Evolutionary conservation across 2,797 vertebrate genomes (phyloP), one percentile per base, ranked within the genome.

Genomic region (Gymnoscopelus braueri): DNA sequence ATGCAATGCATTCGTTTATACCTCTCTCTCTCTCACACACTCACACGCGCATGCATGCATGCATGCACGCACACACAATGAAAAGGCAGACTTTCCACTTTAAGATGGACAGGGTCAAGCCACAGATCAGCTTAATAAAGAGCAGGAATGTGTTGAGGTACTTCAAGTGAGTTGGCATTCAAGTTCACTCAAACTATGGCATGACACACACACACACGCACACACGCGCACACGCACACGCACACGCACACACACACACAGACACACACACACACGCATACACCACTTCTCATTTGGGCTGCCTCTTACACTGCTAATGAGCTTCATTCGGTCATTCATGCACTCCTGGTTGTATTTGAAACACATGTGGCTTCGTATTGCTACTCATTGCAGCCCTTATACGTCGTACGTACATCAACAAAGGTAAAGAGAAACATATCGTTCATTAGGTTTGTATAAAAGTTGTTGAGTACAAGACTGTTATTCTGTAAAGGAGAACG

Each of bases 121-220:
- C 29, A 83, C 72, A 81, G 84, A 84, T 87, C 84, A 74, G 71
- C 76, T 84, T 72, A 70, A 81, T 84, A 83, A 84, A 84, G 84
- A 83, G 72, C 69, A 79, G 75, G 83, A 89, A 88, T 85, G 71
- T 77, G 81, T 70, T 60, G 71, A 76, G 73, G 55, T 74, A 63
- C 75, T 80, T 61, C 69, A 67, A 57, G 15, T 59, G 26, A 52
- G 29, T 23, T 67, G 56, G 47, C 24, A 59, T 67, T 50, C 74
- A 71, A n/a, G 39, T 72, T 78, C 67, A 69, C 74, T 85, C 60
- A 60, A 70, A 54, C 74, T 26, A 64, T 57, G 63, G 24, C 54
- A 14, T 66, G 11, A 23, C 78, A 80, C 67, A 74, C 75, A 77
- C 39, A 63, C 65, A 60, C 24, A 59, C 48, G 26, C 23, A 56